Evolutionary conservation across 2,888 invertebrate species (phyloP).

Genomic region (Choristoneura rosaceana): DNA sequence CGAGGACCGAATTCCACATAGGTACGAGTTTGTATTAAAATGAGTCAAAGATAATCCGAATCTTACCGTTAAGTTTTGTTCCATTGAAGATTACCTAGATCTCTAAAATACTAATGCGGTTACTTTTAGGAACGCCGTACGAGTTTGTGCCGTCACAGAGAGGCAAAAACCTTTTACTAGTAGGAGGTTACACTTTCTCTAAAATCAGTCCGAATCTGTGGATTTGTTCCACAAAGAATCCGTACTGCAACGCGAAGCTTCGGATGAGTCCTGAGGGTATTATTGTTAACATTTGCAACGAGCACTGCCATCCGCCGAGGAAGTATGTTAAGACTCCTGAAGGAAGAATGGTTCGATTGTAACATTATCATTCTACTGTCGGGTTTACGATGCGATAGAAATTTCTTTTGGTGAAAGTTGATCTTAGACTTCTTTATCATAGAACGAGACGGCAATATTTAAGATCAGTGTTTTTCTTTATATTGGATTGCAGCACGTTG

Average conservation of each 20-base stretch:
- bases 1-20: no score
- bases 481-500: not conserved
- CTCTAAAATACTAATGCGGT: not conserved
- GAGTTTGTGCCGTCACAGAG: slow-evolving; percentile 53
- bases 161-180: slow-evolving; percentile 55
- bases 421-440: not conserved
- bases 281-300: slow-evolving; percentile 41
- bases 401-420: not conserved
- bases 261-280: slow-evolving; percentile 44
- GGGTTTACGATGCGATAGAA: not conserved
- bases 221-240: slow-evolving; percentile 53
- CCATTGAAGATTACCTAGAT: no score
- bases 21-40: no score
- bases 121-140: slow-evolving; percentile 43
- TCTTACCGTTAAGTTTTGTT: no score
- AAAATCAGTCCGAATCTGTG: slow-evolving; percentile 46
- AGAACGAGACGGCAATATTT: not conserved
- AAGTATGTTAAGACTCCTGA: slow-evolving; percentile 33
- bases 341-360: slow-evolving; percentile 31
- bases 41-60: no score
- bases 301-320: slow-evolving; percentile 46
- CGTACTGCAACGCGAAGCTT: slow-evolving; percentile 48
- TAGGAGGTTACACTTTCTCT: slow-evolving; percentile 56
- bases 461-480: not conserved
- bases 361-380: not conserved